Conservation (phyloP, 1,140 invertebrate genomes). For the Odontomachus brunneus region DNA sequence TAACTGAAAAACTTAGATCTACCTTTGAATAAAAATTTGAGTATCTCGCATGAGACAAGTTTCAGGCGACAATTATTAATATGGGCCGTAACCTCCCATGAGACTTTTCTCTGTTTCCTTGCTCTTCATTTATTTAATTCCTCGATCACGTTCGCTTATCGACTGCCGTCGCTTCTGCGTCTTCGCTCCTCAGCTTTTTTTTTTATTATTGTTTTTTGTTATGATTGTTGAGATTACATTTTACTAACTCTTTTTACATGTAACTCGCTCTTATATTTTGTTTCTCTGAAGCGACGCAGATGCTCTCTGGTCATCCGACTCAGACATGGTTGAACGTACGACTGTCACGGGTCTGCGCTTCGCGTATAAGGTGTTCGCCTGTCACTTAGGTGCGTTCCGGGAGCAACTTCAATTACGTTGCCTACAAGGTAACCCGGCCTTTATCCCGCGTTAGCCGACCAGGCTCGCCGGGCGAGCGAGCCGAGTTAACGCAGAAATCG, state of each 20-base stretch:
- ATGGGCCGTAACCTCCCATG: no score
- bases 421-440: constrained; percentile 21
- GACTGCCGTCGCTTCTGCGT: no score
- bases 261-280: constrained; percentile 31
- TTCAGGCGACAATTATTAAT: no score
- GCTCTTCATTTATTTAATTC: no score
- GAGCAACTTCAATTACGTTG: constrained; percentile 80
- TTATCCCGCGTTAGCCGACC: constrained; percentile 21
- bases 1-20: no score
- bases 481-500: neutral
- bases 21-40: no score
- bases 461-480: neutral
- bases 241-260: neutral
- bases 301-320: neutral
- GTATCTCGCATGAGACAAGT: no score
- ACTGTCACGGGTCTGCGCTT: constrained; percentile 56
- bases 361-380: constrained; percentile 81
- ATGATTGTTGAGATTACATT: constrained; percentile 30
- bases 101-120: no score
- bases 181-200: neutral
- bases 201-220: neutral
- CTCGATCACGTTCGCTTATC: no score
- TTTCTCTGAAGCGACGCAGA: neutral
- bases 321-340: constrained; percentile 5
- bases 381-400: constrained; percentile 79